Conservation (phyloP, 2,797 vertebrate species). For the Cyclura pinguis region DNA sequence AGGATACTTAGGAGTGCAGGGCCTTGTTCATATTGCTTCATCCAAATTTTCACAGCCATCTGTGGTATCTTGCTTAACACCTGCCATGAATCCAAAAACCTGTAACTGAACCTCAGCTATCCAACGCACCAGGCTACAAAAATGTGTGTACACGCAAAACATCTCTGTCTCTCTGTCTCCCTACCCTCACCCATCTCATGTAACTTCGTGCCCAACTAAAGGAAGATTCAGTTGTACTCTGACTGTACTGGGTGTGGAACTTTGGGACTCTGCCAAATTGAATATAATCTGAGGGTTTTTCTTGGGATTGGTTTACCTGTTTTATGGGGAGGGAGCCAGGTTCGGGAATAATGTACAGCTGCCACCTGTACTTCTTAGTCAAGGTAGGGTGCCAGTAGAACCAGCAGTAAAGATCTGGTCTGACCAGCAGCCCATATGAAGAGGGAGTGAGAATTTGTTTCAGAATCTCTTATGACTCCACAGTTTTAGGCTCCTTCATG, state of each 20-base stretch:
- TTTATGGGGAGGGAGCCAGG: neutral
- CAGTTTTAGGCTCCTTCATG: neutral
- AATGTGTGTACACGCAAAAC: neutral
- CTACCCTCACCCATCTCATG: neutral
- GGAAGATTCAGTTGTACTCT: neutral
- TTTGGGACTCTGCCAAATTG: neutral
- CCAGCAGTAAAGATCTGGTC: neutral
- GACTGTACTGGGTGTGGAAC: neutral
- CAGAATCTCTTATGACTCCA: neutral
- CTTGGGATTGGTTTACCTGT: neutral
- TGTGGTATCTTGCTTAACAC: neutral
- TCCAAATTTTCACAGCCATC: neutral
- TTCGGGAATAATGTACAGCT: neutral
- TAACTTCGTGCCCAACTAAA: neutral
- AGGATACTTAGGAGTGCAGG: constrained; percentile 20
- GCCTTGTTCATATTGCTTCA: constrained; percentile 15
- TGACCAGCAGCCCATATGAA: neutral
- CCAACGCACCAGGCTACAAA: neutral
- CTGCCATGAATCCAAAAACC: neutral
- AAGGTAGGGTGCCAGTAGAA: neutral
- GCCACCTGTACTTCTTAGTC: neutral
- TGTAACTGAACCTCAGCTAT: neutral
- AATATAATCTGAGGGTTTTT: constrained; percentile 3
- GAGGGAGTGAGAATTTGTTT: neutral
- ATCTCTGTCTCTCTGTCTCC: neutral